phyloP scores from a whole-genome alignment of 2,797 vertebrate genomes.

The Lutjanus argentimaculatus region DNA sequence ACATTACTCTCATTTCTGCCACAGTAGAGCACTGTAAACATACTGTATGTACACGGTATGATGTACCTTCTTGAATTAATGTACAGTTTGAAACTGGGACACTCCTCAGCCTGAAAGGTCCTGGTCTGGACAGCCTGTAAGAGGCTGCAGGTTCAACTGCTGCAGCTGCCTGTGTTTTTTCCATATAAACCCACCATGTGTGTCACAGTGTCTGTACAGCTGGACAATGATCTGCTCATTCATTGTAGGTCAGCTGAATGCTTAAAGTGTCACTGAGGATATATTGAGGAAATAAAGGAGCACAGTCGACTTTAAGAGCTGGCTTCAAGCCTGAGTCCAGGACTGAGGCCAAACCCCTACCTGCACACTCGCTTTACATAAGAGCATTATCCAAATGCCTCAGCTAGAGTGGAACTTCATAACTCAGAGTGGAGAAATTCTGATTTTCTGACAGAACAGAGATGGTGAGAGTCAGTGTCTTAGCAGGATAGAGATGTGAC shows the following conservation, averaged over 20 bases:
- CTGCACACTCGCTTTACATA: conserved; percentile 45
- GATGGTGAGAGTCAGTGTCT: not conserved
- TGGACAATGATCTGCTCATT: conserved; percentile 37
- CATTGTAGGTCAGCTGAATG: conserved; percentile 10
- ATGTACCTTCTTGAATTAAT: not conserved
- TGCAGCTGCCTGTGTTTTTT: conserved; percentile 1
- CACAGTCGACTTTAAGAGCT: conserved; percentile 19
- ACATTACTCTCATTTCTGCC: not conserved
- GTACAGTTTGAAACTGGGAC: not conserved
- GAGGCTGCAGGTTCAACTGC: conserved; percentile 12
- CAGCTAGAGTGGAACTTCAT: conserved; percentile 25
- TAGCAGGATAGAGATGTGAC: no score
- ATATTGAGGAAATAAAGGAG: conserved; percentile 32
- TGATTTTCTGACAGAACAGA: not conserved
- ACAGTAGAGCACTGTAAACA: not conserved
- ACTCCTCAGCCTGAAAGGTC: not conserved
- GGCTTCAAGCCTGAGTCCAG: conserved; percentile 1
- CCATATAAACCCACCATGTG: conserved; percentile 28
- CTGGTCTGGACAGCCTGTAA: not conserved
- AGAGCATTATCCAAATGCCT: conserved; percentile 35
- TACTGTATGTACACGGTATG: no score
- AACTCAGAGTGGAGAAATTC: conserved; percentile 10
- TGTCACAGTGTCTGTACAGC: conserved; percentile 27
- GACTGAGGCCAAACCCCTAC: conserved; percentile 14
- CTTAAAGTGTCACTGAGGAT: conserved; percentile 34